Percentiles rank a stretch among this genome's conserved stretches.
phyloP scores from a whole-genome alignment of 1,140 invertebrate species.

The Aphis gossypii region DNA sequence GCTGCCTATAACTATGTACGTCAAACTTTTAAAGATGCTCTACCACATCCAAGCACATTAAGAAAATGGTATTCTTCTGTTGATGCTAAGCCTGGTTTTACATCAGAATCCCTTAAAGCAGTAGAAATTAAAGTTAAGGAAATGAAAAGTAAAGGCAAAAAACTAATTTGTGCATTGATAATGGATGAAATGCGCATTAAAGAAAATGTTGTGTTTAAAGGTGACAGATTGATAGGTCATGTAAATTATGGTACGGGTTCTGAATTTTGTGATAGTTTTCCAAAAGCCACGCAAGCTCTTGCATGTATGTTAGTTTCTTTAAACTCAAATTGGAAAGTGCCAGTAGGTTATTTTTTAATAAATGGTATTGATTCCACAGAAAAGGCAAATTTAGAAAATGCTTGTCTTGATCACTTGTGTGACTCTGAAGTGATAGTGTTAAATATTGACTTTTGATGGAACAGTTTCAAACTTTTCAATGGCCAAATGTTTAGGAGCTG shows the following conservation, averaged over 20 bases:
- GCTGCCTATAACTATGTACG: not conserved
- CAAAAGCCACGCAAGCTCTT: slow-evolving; percentile 35
- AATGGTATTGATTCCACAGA: slow-evolving; percentile 58
- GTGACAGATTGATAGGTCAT: slow-evolving; percentile 58
- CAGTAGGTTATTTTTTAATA: slow-evolving; percentile 61
- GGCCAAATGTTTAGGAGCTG: not conserved
- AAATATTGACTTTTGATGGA: not conserved
- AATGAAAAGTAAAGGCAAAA: slow-evolving; percentile 21
- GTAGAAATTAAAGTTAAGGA: slow-evolving; percentile 37
- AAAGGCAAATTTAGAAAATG: slow-evolving; percentile 58
- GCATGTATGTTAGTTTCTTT: slow-evolving; percentile 29
- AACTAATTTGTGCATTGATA: no score
- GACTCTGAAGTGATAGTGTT: not conserved
- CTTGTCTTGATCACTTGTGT: not conserved
- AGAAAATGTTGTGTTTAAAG: slow-evolving; percentile 61
- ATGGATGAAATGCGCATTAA: slow-evolving; percentile 61
- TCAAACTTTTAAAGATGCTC: not conserved
- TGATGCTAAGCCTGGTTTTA: slow-evolving; percentile 29
- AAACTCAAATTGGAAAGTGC: slow-evolving; percentile 35
- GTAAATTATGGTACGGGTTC: slow-evolving; percentile 53
- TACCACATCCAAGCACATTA: not conserved
- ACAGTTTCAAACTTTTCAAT: not conserved
- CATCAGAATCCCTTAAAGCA: slow-evolving; percentile 44
- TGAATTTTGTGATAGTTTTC: not conserved
- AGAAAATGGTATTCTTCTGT: slow-evolving; percentile 11